phyloP scores from a whole-genome alignment of 2,797 vertebrate genomes.

The Malacoctenus gilli region DNA sequence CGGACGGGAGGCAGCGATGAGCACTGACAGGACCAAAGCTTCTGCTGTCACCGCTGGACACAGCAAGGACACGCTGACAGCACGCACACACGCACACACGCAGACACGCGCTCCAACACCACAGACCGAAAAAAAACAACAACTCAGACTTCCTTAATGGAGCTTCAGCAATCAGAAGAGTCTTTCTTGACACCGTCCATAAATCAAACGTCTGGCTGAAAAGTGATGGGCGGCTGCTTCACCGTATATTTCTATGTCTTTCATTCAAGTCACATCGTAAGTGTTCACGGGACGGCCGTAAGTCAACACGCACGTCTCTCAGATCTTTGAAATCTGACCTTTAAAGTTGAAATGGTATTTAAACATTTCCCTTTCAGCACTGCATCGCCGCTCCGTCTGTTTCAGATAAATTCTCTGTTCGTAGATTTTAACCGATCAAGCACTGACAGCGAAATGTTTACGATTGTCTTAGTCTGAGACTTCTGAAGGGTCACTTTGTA shows the following conservation, averaged over 20 bases:
- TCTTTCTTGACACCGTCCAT: neutral
- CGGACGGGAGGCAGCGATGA: constrained; percentile 58
- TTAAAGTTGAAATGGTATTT: constrained; percentile 27
- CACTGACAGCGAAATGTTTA: no score
- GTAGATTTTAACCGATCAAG: neutral
- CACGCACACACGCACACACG: constrained; percentile 11
- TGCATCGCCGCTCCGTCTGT: neutral
- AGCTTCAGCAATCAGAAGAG: no score
- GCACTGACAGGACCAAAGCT: constrained; percentile 70
- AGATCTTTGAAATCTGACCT: constrained; percentile 18
- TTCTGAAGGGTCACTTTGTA: no score
- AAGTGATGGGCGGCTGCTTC: neutral
- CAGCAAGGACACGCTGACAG: constrained; percentile 44
- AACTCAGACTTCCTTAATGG: no score
- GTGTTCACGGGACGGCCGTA: constrained; percentile 4
- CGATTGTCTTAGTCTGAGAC: no score
- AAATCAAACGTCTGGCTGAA: neutral
- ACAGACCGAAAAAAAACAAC: neutral
- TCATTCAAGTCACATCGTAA: neutral
- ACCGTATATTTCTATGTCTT: neutral
- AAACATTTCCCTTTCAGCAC: constrained; percentile 17
- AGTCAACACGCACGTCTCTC: constrained; percentile 4
- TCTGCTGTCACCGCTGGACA: constrained; percentile 65
- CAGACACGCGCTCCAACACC: neutral
- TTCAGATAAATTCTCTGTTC: neutral